A percentile compares a stretch with the other conserved stretches of the same genome.
phyloP scores from a whole-genome alignment of 2,888 invertebrate genomes.

The Diaperis boleti region DNA sequence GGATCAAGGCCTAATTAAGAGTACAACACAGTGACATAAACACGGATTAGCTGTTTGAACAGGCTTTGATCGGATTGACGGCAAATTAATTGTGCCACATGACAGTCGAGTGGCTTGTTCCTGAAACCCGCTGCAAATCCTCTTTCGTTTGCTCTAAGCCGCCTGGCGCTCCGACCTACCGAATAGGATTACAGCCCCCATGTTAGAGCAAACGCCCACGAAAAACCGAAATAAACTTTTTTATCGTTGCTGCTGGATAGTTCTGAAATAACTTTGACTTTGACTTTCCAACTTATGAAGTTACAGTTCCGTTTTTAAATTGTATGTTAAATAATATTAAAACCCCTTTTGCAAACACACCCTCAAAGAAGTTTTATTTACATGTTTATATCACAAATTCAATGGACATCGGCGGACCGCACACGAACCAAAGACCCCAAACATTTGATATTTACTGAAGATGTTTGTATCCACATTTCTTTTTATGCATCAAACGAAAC shows the following conservation, averaged over 20 bases:
- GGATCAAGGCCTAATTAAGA: conserved; percentile 54
- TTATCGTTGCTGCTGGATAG: conserved; percentile 3
- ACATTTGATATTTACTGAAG: background rate
- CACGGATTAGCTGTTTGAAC: conserved; percentile 64
- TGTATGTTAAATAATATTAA: too few relatives aligned
- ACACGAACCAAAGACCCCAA: background rate
- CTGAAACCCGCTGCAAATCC: conserved; percentile 59
- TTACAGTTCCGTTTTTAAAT: too few relatives aligned
- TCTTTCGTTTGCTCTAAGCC: conserved; percentile 63
- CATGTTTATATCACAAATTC: too few relatives aligned
- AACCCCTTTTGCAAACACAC: too few relatives aligned
- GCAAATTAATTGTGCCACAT: conserved; percentile 65
- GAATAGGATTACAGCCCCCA: conserved; percentile 41
- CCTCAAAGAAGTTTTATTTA: too few relatives aligned
- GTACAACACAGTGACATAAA: conserved; percentile 60
- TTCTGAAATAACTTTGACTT: too few relatives aligned
- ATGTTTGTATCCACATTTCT: background rate
- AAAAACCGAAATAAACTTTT: conserved; percentile 1
- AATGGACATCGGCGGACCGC: too few relatives aligned
- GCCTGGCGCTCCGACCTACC: conserved; percentile 50
- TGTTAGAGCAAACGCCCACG: background rate
- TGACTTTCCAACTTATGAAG: too few relatives aligned
- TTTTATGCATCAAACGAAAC: background rate
- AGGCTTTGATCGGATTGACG: conserved; percentile 64
- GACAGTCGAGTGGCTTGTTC: conserved; percentile 59